Evolutionary conservation across 2,113 vertebrate genomes (phyloP).

Genomic region (Empidonax alnorum): DNA sequence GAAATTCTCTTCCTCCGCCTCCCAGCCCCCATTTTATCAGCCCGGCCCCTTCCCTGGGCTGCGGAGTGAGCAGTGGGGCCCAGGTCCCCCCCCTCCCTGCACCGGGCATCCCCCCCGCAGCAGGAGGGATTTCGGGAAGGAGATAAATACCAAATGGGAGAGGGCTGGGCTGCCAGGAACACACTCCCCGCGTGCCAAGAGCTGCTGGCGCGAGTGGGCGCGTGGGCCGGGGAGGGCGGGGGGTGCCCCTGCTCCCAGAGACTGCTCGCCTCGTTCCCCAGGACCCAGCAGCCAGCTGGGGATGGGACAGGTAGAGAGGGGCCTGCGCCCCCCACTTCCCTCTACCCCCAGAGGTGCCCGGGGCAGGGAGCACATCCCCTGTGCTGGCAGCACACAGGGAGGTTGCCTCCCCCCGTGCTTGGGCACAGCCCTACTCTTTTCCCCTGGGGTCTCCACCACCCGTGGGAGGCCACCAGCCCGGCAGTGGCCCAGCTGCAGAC

Average conservation of each 20-base stretch:
- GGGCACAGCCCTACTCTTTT: too few relatives aligned
- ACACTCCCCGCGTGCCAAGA: slow-evolving; percentile 22
- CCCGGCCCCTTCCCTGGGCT: neutral
- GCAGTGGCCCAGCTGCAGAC: neutral
- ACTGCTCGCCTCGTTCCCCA: neutral
- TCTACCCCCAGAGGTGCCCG: neutral
- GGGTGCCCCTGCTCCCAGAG: neutral
- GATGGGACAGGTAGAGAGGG: neutral
- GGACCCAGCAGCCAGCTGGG: neutral
- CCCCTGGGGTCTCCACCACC: neutral
- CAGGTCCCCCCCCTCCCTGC: neutral
- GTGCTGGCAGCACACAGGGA: rapidly evolving
- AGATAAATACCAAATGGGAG: slow-evolving; percentile 64
- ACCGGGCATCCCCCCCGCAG: neutral
- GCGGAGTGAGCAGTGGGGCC: slow-evolving; percentile 37
- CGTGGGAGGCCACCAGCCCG: neutral
- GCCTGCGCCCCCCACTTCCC: neutral
- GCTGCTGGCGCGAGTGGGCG: slow-evolving; percentile 24
- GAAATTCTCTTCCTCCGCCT: too few relatives aligned
- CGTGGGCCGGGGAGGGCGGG: neutral
- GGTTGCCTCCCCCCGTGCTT: neutral
- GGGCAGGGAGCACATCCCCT: neutral
- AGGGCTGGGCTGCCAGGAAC: slow-evolving; percentile 56
- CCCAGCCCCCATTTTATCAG: rapidly evolving
- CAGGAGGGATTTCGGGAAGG: slow-evolving; percentile 55